Evolutionary conservation across 2,888 invertebrate species (phyloP), one percentile per base, ranked within the genome.

Genomic region (Brachyptera risi): DNA sequence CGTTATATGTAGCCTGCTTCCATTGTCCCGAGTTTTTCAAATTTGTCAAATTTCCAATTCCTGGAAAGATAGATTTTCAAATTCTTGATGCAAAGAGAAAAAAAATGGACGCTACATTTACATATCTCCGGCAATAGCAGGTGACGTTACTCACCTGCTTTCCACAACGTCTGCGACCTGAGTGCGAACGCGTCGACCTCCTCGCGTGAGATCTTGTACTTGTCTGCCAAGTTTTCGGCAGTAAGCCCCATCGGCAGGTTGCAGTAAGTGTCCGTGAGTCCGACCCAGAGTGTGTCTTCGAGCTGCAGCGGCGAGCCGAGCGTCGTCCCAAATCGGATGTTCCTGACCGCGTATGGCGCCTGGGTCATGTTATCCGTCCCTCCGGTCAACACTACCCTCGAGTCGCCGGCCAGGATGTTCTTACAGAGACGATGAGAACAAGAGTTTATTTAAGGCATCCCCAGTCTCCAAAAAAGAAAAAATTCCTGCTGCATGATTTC

Each of bases 321-420:
- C 0, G 83, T 81, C 9, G 93, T 88, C 1, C 98, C 98, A 77
- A 94, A 98, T 23, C 98, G 82, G 3, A 92, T 79, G 68, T 88
- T 86, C 56, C 96, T 82, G 0, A 92, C 88, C 1, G 88, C 83
- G 75, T 88, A 95, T 0, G 98, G 98, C 1, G 89, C 80, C 74
- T 92, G 90, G 1, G 93, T 93, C 98, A 99, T 98, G 75, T 90
- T 97, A 72, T 99, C 98, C 2, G 88, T 85, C 0, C 98, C 97
- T 50, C 96, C 97, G 23, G 95, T 89, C 35, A 98, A 74, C 1
- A 91, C 90, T 60, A 98, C 84, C 69, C 90, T 85, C 1, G 94
- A 87, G 65, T 88, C 88, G 27, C 95, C 95, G 9, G 87, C 78
- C 58, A 86, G 69, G 67, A 98, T 96, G 72, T 96, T 96, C 89